Base-by-base conservation (phyloP, 1,140 invertebrate genomes). In the Drosophila tropicalis region DNA sequence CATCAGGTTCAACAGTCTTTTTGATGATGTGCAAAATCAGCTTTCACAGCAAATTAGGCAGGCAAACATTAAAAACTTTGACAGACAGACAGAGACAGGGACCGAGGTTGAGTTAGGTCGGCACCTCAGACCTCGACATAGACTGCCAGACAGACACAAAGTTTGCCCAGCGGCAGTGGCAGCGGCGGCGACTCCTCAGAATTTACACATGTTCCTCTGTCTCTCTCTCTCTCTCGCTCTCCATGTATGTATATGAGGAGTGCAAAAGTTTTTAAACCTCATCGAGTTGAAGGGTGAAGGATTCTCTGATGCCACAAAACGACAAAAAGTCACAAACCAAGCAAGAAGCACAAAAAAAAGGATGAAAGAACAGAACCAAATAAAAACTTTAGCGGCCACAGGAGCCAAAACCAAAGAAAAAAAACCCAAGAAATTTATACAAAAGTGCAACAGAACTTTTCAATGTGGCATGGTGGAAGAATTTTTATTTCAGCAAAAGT, bases 21-120 rank as follows among this genome's bases (percentile, higher is more conserved):
- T 70, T 71, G 75, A 79, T 82, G 69, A 84, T 89, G 85, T 80
- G 76, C 62, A 80, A 58, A 89, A 89, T 84, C 76, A 89, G 85
- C 76, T 89, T 89, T 89, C 71, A 84, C 84, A 89, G 84, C 70
- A 89, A 89, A 89, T 89, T 89, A 89, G 84, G 81, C 77, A 89
- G 81, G 72, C 85, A 89, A 79, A 81, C 77, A 75, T 75, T 69
- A 68, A 74, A 51, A 87, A 87, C 76, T 87, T 87, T 87, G 70
- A 80, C 76, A 80, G 83, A 74, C 77, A 74, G 62, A 76, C 32
- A 39, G 2, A 12, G 36, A 2, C 36, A 0, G 44, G 7, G 44
- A 51, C 15, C 17, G 15, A 51, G 44, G 17, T 9, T 22, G 17
- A 22, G 44, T 51, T 22, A 51, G 44, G 44, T 51, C 44, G 44